Evolutionary conservation across 1,140 invertebrate species (phyloP).

Genomic region (Conus betulinus): DNA sequence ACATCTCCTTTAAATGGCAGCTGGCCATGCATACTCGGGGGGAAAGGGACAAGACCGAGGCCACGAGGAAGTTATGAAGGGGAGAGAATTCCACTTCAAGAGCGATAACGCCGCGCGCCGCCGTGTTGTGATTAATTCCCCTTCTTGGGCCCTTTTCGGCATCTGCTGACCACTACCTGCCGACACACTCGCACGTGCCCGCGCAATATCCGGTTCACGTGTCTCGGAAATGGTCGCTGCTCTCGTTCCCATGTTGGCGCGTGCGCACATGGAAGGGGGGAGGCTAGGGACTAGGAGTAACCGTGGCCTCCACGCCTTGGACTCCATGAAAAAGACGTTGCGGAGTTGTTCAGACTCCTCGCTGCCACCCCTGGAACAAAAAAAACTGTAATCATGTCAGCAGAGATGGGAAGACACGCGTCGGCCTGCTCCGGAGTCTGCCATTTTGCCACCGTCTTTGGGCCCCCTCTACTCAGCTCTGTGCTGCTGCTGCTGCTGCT

Average conservation of each 20-base stretch:
- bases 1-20: too few species aligned
- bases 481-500: not conserved
- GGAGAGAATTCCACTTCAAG: not conserved
- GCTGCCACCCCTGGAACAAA: not conserved
- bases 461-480: not conserved
- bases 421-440: not conserved
- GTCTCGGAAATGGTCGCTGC: slow-evolving; percentile 21
- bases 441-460: slow-evolving; percentile 2
- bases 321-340: slow-evolving; percentile 36
- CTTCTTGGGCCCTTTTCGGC: not conserved
- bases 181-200: slow-evolving; percentile 30
- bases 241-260: slow-evolving; percentile 23
- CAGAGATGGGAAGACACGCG: slow-evolving; percentile 35
- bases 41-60: too few species aligned
- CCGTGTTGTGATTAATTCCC: slow-evolving; percentile 2
- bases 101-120: not conserved
- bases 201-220: slow-evolving; percentile 37
- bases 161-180: slow-evolving; percentile 40
- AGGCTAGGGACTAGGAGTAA: not conserved
- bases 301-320: not conserved
- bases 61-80: too few species aligned
- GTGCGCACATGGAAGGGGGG: slow-evolving; percentile 14
- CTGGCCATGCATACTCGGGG: too few species aligned
- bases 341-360: slow-evolving; percentile 7
- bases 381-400: slow-evolving; percentile 35